Base-by-base conservation (phyloP, 2,113 vertebrate genomes). In the Salvelinus sp. region DNA sequence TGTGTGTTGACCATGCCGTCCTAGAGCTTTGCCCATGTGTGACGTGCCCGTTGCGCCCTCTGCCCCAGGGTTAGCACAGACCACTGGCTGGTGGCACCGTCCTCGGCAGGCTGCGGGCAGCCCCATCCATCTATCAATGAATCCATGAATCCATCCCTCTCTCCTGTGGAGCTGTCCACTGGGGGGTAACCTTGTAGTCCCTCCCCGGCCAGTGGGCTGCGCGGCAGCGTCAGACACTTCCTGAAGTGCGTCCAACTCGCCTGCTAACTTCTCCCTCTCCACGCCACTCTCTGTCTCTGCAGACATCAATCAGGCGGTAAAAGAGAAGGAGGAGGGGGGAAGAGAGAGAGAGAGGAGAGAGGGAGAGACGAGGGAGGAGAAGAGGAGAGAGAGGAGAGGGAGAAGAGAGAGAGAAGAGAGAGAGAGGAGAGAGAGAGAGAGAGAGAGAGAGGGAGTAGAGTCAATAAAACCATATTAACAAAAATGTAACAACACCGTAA, bases 211-310 rank as follows among this genome's bases (percentile, higher is more conserved):
- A 98, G 86, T 96, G 95, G 84, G 94, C n/a, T n/a, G 90, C 72
- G 93, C 69, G 97, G 97, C 93, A 98, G 89, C 67, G 94, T 96
- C 95, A 99, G 96, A 94, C 97, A 99, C 96, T 98, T 99, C 92
- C 96, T 91, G 91, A 98, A 96, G 95, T 98, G 97, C 91, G n/a
- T 98, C 97, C 92, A 99, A 95, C 93, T 99, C 96, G 96, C 96
- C 91, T 99, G 97, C n/a, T 87, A 98, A 94, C 87, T 96, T 95
- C 89, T 98, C 97, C 75, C 97, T 90, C 85, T 99, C 97, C 0
- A 95, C 0, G 95, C 94, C 75, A 90, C 92, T 97, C n/a, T 98
- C 94, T 99, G 97, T 84, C 97, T 97, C 94, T 98, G 97, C n/a
- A 86, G 84, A 95, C 94, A 96, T 92, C 85, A 99, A n/a, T n/a